Percentiles rank a stretch among this genome's conserved stretches.
phyloP scores from a whole-genome alignment of 2,113 vertebrate genomes.

The Okapia johnstoni region DNA sequence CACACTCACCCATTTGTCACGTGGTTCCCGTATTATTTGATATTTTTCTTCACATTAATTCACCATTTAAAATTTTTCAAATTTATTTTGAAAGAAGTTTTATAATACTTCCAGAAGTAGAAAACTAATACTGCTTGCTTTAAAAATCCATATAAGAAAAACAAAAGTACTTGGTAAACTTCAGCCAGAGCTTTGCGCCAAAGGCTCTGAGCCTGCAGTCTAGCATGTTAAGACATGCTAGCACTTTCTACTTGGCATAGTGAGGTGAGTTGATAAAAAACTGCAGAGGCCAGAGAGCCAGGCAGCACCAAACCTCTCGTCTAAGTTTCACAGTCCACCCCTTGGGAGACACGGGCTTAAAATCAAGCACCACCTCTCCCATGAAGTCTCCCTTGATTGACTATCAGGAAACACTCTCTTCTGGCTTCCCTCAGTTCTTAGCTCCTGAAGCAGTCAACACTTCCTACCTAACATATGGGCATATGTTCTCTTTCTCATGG shows the following conservation, averaged over 20 bases:
- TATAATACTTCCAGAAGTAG: background rate
- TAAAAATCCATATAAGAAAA: background rate
- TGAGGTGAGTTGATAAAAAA: background rate
- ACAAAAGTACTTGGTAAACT: background rate
- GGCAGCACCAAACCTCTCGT: background rate
- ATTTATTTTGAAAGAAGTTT: background rate
- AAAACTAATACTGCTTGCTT: background rate
- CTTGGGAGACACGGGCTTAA: background rate
- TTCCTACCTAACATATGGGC: background rate
- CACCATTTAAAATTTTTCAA: background rate
- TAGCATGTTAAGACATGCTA: background rate
- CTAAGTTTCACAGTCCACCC: background rate
- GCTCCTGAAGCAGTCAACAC: background rate
- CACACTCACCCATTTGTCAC: fast-evolving
- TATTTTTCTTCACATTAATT: background rate
- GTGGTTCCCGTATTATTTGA: fast-evolving
- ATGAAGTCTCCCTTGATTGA: background rate
- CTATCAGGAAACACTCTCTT: background rate
- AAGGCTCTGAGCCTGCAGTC: background rate
- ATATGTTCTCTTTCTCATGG: background rate
- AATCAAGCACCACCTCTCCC: background rate
- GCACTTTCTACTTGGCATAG: background rate
- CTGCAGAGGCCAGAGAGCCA: background rate
- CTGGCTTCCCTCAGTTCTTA: background rate
- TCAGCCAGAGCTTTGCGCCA: background rate